Evolutionary conservation across 2,888 invertebrate species (phyloP), one percentile per base, ranked within the genome.

Genomic region (Tenodera sinensis): DNA sequence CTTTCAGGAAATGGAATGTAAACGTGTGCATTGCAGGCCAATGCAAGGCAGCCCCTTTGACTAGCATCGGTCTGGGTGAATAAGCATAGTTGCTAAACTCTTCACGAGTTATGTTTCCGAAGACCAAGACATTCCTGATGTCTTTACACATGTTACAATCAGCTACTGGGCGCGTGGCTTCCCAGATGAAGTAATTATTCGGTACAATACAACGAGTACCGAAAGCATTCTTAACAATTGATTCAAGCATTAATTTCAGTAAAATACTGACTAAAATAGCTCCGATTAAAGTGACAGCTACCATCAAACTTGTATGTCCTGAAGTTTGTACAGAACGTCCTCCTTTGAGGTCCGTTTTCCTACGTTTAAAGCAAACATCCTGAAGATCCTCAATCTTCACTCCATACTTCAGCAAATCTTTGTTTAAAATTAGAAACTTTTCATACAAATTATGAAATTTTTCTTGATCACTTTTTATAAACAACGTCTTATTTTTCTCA

Each of bases 141-240:
- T 96, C 96, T 91, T 94, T 93, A 93, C 98, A 98, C 93, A 97
- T 97, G 91, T 94, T 94, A 92, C 98, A 98, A 93, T 97, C 95
- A 30, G 97, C 96, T 88, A 97, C 94, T 42, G 98, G 98, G 91
- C 98, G 94, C 30, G 97, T 96, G 88, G 97, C 97, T 94, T 98
- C 98, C 97, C 97, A 97, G 91, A 97, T 94, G 90, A 98, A 94
- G 93, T 97, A 97, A 94, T 98, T 98, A 93, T 97, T 97, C 91
- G 97, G 96, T 92, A 98, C 92, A 91, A 97, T 93, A 93, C 98
- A 98, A 92, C 97, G 95, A 91, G 95, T 94, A 91, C 92, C 93
- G 90, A 92, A 92, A 81, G 93, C 91, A 87, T 90, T 92, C 91
- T 92, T 92, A 34, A 92, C 90, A 25, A 92, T 71, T 83, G 91